Percentiles rank a stretch among this genome's conserved stretches.
These are phyloP conservation scores for Mustelus asterias DNA, from an alignment of 2,113 vertebrate genomes.

Conservation along the genomic window DNA sequence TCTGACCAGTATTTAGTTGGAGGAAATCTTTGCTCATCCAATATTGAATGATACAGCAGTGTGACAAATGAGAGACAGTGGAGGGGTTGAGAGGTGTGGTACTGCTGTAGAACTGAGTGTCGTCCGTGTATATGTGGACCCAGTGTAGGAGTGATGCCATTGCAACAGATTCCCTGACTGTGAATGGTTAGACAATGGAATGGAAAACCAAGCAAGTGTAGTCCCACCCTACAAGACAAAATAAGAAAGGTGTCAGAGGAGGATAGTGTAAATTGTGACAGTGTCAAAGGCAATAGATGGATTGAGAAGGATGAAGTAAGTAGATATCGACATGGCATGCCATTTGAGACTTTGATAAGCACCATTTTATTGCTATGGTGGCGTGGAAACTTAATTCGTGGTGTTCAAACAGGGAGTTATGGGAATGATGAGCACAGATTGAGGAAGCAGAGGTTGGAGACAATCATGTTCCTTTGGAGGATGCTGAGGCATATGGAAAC, in stretches of 20 bases:
- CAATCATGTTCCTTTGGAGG: neutral
- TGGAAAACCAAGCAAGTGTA: neutral
- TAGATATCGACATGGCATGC: neutral
- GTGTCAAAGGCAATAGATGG: neutral
- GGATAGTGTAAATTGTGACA: neutral
- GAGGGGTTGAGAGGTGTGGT: no score
- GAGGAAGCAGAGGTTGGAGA: neutral
- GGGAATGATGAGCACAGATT: neutral
- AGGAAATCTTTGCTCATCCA: neutral
- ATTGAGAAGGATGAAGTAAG: neutral
- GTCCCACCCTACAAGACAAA: neutral
- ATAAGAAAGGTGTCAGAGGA: neutral
- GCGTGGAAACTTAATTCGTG: neutral
- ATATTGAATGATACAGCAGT: no score
- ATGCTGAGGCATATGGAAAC: neutral
- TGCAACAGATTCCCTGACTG: neutral
- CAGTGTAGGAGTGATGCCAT: neutral
- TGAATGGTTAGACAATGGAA: neutral
- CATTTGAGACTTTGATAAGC: neutral
- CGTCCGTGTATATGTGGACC: no score
- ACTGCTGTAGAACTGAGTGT: no score
- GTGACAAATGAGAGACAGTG: no score
- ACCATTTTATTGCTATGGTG: neutral
- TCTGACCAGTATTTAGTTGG: neutral
- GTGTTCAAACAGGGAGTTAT: neutral